These are phyloP conservation scores for Yponomeuta cagnagella DNA, from an alignment of 2,888 invertebrate genomes.

Conservation along the genomic window DNA sequence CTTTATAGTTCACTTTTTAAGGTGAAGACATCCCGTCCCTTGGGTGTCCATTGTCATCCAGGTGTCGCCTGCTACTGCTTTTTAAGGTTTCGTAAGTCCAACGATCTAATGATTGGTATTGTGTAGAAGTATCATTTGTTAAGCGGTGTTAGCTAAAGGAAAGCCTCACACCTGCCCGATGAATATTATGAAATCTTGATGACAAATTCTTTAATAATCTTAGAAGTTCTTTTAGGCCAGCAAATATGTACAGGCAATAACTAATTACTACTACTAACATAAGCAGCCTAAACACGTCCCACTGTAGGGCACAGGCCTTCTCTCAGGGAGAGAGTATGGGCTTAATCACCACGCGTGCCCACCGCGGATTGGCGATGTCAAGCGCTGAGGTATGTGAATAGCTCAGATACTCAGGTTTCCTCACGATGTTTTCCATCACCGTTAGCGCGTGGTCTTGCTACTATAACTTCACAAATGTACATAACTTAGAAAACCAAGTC, in stretches of 20 bases:
- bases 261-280: not conserved
- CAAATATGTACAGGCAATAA: not conserved
- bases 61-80: conserved; percentile 2
- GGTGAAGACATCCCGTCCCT: conserved; percentile 1
- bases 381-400: too few species aligned
- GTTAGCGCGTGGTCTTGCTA: too few species aligned
- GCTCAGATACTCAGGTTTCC: too few species aligned
- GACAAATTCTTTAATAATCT: not conserved
- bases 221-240: not conserved
- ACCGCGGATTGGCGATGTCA: too few species aligned
- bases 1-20: conserved; percentile 10
- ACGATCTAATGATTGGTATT: not conserved
- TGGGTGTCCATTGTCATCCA: not conserved
- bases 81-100: not conserved
- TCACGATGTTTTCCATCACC: too few species aligned
- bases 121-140: not conserved
- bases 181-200: not conserved
- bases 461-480: too few species aligned
- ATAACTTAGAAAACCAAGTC: too few species aligned
- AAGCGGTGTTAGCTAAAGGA: not conserved
- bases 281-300: too few species aligned
- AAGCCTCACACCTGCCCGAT: not conserved
- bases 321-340: too few species aligned
- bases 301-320: too few species aligned
- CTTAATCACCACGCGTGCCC: too few species aligned